Conservation (phyloP, 1,140 invertebrate species). For the Ctenoplectra terminalis region DNA sequence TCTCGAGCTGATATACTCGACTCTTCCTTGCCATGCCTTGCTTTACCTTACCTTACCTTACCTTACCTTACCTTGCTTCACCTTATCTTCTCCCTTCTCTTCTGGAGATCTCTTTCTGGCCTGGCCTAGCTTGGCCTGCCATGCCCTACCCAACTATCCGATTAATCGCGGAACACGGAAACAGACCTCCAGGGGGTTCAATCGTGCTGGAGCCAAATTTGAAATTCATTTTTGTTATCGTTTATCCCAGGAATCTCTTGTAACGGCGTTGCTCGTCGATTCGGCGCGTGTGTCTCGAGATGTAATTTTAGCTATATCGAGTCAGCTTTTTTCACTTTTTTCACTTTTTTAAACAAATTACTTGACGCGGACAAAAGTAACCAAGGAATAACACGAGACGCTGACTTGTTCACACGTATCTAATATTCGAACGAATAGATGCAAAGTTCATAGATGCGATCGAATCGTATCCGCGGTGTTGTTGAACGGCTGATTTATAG, state of each 20-base stretch:
- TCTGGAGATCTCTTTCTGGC: neutral
- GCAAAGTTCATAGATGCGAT: too few species aligned
- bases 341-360: too few species aligned
- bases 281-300: too few species aligned
- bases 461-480: too few species aligned
- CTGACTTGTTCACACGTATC: too few species aligned
- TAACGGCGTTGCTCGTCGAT: too few species aligned
- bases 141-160: conserved; percentile 23
- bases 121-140: conserved; percentile 9
- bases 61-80: neutral
- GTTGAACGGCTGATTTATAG: conserved; percentile 45
- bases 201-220: conserved; percentile 41
- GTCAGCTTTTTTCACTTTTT: too few species aligned
- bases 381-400: too few species aligned
- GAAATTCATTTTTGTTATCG: neutral
- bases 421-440: too few species aligned
- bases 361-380: too few species aligned
- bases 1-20: neutral
- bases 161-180: conserved; percentile 54
- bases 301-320: too few species aligned
- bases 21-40: too few species aligned
- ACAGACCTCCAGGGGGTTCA: conserved; percentile 36
- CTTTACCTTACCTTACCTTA: neutral
- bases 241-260: neutral
- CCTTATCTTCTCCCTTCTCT: conserved; percentile 6